Evolutionary conservation across 2,113 vertebrate species (phyloP), one percentile per base, ranked within the genome.

Genomic region (Platysternon megacephalum): DNA sequence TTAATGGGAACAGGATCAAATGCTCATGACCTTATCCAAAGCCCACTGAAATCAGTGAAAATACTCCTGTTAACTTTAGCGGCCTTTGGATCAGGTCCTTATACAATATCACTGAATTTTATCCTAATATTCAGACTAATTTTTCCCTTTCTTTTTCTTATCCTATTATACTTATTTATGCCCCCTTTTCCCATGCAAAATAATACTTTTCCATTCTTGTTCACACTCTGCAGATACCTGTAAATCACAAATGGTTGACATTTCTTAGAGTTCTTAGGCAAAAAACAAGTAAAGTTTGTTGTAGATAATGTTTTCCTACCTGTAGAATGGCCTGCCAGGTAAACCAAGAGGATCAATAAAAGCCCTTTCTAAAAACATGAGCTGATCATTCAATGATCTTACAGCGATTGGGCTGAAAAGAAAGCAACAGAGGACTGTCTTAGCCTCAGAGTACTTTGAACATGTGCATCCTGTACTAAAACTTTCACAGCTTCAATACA

Each of bases 281-380:
- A 49, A 65, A 94, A 90, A 85, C 92, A 92, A 88, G 8, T 6
- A 92, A 91, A 11, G 6, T 4, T 28, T 16, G 24, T 46, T 29
- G 13, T 22, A 78, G 74, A 78, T 26, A 46, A 44, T 46, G 24
- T 48, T 87, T 94, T 61, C 96, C 98, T 97, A 99, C 99, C 99
- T 99, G 91, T 99, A 99, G 96, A 99, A 99, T 1, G 97, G 99
- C 95, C 99, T 98, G 55, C 98, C 99, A 85, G 99, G 99, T 96
- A 99, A 98, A 19, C 99, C 99, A 92, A 99, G 98, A 56, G 99
- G 99, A 96, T 99, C 99, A 0, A 99, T 99, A 95, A 99, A 99
- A 46, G 99, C 98, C 94, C 99, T 98, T 97, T 99, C 99, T 96
- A 99, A 97, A 89, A 99, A 98, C 99, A 99, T 99, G 74, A 99